phyloP scores from a whole-genome alignment of 1,140 invertebrate species.

The Octopus sinensis region DNA sequence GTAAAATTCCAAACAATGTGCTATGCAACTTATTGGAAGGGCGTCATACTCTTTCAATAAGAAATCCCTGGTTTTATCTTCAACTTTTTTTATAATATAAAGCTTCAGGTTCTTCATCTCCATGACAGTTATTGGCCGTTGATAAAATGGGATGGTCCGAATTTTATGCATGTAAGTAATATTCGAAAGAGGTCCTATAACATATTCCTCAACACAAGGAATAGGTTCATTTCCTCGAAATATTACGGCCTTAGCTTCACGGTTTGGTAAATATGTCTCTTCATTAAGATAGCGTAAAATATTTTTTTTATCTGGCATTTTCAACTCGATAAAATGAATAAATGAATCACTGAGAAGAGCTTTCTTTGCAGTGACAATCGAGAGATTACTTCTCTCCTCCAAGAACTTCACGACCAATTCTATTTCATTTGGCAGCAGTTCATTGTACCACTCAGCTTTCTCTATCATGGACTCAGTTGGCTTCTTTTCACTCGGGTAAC shows the following conservation, averaged over 20 bases:
- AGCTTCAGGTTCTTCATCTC: constrained; percentile 19
- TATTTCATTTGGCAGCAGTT: constrained; percentile 24
- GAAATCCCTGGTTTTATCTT: constrained; percentile 25
- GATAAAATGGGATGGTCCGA: constrained; percentile 19
- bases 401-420: constrained; percentile 19
- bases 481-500: too few relatives aligned
- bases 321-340: constrained; percentile 19
- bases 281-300: constrained; percentile 26
- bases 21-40: constrained; percentile 25
- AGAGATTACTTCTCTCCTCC: background rate
- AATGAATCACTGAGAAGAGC: constrained; percentile 21
- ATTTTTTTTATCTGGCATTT: constrained; percentile 20
- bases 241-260: constrained; percentile 40
- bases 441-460: constrained; percentile 23
- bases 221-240: constrained; percentile 26
- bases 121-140: constrained; percentile 21
- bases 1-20: constrained; percentile 28
- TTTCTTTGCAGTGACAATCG: background rate
- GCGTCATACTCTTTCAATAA: constrained; percentile 30
- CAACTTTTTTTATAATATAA: constrained; percentile 21
- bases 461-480: too few relatives aligned
- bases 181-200: constrained; percentile 35
- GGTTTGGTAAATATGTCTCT: constrained; percentile 22
- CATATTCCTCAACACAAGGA: constrained; percentile 37
- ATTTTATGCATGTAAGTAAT: background rate